Evolutionary conservation across 2,888 invertebrate genomes (phyloP), one percentile per base, ranked within the genome.

Genomic region (Deilephila porcellus): DNA sequence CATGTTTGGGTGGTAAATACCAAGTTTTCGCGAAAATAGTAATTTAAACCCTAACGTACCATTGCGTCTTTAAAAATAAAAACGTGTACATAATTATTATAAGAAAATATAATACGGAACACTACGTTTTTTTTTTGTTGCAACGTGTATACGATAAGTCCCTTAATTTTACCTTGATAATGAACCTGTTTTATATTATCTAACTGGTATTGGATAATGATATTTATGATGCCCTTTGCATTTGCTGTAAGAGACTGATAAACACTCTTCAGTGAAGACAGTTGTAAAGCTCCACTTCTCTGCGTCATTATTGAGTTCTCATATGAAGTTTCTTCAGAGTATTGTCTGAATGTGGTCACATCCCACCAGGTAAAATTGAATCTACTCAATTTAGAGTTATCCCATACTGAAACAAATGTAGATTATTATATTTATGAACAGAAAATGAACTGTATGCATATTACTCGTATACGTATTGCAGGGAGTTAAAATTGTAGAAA

Each of bases 321-420:
- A 82, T 96, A 98, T 0, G 97, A 97, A 0, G 97, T 98, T 91
- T 99, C 99, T 80, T 97, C 97, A 0, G 93, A 92, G 86, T 99
- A 99, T 0, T 98, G 97, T 76, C 96, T 87, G 90, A 97, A 97
- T 0, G 98, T 98, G 0, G 98, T 98, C 4, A 96, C 96, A 86
- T 99, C 98, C 96, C 97, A 97, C 98, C 98, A 99, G 4, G 97
- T 96, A 91, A 98, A 99, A 85, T 98, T 98, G 82, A 97, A 98
- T 83, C 97, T 96, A 81, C 97, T 97, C 37, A 97, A 91, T 85
- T 97, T 98, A 6, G 96, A 96, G 82, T 98, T 97, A 86, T 99
- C 98, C 98, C 99, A 99, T 82, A 99, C 98, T 98, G 88, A 60
- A 75, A 53, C 7, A 70, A 70, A 59, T 17, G 0, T 62, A 14